Evolutionary conservation across 2,113 vertebrate genomes (phyloP).

Genomic region (Pandion haliaetus): DNA sequence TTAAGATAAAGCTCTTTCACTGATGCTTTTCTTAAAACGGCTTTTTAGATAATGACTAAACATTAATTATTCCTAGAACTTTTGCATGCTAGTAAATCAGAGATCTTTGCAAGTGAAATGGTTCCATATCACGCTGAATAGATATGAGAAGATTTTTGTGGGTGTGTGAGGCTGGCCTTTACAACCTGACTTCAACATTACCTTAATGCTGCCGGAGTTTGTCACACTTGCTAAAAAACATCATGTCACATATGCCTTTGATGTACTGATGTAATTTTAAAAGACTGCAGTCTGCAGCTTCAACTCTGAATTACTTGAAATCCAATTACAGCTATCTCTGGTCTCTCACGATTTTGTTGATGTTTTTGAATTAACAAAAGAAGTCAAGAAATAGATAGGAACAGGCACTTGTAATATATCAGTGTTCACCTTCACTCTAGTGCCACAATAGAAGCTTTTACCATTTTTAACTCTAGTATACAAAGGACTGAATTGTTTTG

Average conservation of each 20-base stretch:
- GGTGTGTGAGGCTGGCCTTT: background rate
- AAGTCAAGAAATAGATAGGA: slow-evolving; percentile 52
- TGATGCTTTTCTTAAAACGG: slow-evolving; percentile 40
- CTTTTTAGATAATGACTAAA: slow-evolving; percentile 25
- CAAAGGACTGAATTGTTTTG: slow-evolving; percentile 31
- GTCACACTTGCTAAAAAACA: slow-evolving; percentile 23
- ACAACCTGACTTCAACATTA: background rate
- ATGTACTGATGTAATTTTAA: slow-evolving; percentile 61
- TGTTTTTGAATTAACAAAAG: slow-evolving; percentile 66
- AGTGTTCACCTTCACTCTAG: slow-evolving; percentile 11
- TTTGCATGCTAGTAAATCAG: background rate
- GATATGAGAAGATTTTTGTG: slow-evolving; percentile 3
- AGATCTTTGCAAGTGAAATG: slow-evolving; percentile 27
- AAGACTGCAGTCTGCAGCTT: slow-evolving; percentile 51
- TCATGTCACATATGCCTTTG: slow-evolving; percentile 31
- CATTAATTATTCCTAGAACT: slow-evolving; percentile 50
- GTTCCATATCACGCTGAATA: background rate
- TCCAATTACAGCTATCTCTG: slow-evolving; percentile 46
- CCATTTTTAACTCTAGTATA: background rate
- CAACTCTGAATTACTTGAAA: slow-evolving; percentile 61
- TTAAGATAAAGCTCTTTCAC: slow-evolving; percentile 33
- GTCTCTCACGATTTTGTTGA: slow-evolving; percentile 51
- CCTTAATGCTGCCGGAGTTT: slow-evolving; percentile 36
- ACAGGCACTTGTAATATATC: slow-evolving; percentile 36
- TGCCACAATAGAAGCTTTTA: slow-evolving; percentile 48